Base-by-base conservation (phyloP, 1,140 invertebrate genomes). In the Drosophila lowei region DNA sequence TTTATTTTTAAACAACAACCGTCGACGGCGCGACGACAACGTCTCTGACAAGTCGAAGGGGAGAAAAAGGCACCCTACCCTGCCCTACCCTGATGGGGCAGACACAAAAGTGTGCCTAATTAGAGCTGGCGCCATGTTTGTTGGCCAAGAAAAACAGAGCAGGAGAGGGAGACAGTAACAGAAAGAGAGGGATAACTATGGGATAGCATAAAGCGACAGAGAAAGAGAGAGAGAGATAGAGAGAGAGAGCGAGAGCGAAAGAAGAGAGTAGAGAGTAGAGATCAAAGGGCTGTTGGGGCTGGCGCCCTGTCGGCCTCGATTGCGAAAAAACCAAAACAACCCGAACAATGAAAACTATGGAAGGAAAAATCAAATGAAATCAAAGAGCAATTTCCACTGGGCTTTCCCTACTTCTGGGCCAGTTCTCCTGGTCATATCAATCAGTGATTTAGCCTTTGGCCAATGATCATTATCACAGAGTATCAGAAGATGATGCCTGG, bases 1-100 rank as follows among this genome's bases (percentile, higher is more conserved):
- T 88, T 88, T 89, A 88, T 88, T 88, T 88, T 79, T 88, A 88
- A 79, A 79, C 68, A 76, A 68, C 67, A 71, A 75, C 71, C 79
- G 64, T 49, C 62, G 79, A 75, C 74, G 64, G 48, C 73, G 53
- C 73, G 56, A 60, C 70, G 79, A 72, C 74, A 88, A 76, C 61
- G 60, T 55, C 50, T 53, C 61, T 74, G 71, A 74, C 71, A 74
- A 65, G 70, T 56, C 48, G 58, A 65, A 72, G 68, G 68, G 67
- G 59, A 72, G 68, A 49, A 55, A 55, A 70, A 72, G 50, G 66
- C 56, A 75, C 62, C 43, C 41, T 25, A 16, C 41, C 41, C 43
- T 53, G 4, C 11, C 4, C 11, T 38, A 49, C 62, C 55, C 52
- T 44, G 65, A 72, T 43, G 71, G 55, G 50, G 28, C 43, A 71